phyloP scores from a whole-genome alignment of 2,797 vertebrate genomes.

The Platyrinchus mystaceus region DNA sequence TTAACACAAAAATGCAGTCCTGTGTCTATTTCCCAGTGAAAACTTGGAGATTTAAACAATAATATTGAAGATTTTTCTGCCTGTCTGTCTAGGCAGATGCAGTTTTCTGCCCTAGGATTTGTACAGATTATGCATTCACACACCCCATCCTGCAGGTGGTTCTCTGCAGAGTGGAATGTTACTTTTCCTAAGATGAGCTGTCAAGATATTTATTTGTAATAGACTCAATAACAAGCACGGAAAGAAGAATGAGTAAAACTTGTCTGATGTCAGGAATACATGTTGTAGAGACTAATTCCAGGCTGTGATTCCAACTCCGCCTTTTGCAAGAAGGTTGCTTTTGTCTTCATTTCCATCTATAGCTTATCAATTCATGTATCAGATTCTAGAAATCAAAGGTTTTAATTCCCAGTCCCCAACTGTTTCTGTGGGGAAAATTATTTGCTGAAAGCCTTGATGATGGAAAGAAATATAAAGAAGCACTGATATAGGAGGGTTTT shows the following conservation, averaged over 20 bases:
- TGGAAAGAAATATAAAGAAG: conserved; percentile 28
- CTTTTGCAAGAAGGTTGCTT: neutral
- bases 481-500: neutral
- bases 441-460: conserved; percentile 7
- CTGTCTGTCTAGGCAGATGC: neutral
- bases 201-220: conserved; percentile 16
- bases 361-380: neutral
- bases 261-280: neutral
- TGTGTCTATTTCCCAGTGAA: neutral
- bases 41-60: neutral
- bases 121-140: neutral
- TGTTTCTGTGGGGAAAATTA: neutral
- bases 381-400: neutral
- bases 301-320: neutral
- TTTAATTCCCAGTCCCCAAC: neutral
- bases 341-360: conserved; percentile 4
- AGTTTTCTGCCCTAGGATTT: neutral
- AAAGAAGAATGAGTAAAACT: conserved; percentile 11
- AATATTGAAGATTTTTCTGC: conserved; percentile 2
- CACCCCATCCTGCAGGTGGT: neutral
- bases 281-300: neutral
- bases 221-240: neutral
- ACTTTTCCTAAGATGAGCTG: conserved; percentile 20
- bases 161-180: conserved; percentile 18
- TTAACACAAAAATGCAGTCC: neutral